These are phyloP conservation scores for Aegithalos caudatus DNA, from an alignment of 2,113 vertebrate species.

Conservation along the genomic window DNA sequence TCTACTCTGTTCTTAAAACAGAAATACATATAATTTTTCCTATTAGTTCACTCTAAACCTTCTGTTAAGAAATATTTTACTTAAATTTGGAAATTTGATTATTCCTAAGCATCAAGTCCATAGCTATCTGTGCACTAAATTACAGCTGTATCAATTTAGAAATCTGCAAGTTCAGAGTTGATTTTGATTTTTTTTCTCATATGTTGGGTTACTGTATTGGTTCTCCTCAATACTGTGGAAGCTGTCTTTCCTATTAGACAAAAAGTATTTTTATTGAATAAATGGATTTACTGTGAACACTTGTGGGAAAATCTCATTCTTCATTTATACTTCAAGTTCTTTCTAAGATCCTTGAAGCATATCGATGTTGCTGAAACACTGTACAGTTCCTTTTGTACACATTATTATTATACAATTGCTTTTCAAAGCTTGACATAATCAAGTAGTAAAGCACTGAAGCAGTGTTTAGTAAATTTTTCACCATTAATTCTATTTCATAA, in stretches of 20 bases:
- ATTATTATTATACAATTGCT: slow-evolving; percentile 22
- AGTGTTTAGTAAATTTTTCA: slow-evolving; percentile 39
- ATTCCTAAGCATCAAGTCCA: background rate
- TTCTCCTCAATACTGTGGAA: background rate
- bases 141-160: background rate
- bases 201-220: background rate
- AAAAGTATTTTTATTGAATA: background rate
- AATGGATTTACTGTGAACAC: slow-evolving; percentile 11
- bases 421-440: slow-evolving; percentile 32
- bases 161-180: background rate
- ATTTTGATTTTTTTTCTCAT: background rate
- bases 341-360: slow-evolving; percentile 12
- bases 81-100: background rate
- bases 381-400: background rate
- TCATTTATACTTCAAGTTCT: slow-evolving; percentile 9
- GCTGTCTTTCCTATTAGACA: background rate
- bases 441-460: background rate
- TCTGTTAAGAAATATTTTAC: background rate
- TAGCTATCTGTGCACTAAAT: background rate
- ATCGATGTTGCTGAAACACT: background rate
- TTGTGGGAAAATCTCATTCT: slow-evolving; percentile 11
- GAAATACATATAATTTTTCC: background rate
- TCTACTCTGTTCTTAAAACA: background rate
- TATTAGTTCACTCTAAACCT: background rate
- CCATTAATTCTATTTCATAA: slow-evolving; percentile 17